Conservation (phyloP, 2,797 vertebrate genomes). For the Myiothlypis coronata region DNA sequence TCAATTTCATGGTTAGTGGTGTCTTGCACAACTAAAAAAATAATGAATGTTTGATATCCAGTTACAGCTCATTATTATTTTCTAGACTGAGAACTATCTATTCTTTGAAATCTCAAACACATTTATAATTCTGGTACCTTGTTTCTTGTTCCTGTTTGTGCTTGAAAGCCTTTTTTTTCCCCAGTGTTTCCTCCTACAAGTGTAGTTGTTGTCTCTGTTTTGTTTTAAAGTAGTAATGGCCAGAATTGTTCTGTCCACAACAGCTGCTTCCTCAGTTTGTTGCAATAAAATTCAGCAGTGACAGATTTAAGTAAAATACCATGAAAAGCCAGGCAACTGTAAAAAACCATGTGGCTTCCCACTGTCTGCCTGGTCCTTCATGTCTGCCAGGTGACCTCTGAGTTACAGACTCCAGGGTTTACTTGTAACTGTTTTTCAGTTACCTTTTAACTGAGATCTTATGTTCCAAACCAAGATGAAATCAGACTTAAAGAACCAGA, state of each 20-base stretch:
- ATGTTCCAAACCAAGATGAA: background rate
- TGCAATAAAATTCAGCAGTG: background rate
- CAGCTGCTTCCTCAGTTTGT: background rate
- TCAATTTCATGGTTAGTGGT: background rate
- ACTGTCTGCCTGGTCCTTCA: background rate
- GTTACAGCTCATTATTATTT: background rate
- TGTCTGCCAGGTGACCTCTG: background rate
- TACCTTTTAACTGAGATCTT: background rate
- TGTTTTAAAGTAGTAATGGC: background rate
- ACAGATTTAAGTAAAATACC: background rate
- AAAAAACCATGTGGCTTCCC: background rate
- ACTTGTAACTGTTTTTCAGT: background rate
- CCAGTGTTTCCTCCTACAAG: background rate
- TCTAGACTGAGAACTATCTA: background rate
- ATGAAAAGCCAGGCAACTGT: background rate
- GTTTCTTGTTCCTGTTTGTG: background rate
- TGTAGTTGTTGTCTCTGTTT: background rate
- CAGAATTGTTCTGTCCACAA: background rate
- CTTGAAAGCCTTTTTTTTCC: background rate
- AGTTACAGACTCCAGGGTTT: background rate
- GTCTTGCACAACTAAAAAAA: background rate
- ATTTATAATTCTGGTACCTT: background rate
- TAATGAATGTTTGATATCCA: background rate
- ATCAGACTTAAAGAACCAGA: background rate
- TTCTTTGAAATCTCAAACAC: background rate